These are phyloP conservation scores for Catostomus latipinnis DNA, from an alignment of 2,797 vertebrate species.

Conservation along the genomic window DNA sequence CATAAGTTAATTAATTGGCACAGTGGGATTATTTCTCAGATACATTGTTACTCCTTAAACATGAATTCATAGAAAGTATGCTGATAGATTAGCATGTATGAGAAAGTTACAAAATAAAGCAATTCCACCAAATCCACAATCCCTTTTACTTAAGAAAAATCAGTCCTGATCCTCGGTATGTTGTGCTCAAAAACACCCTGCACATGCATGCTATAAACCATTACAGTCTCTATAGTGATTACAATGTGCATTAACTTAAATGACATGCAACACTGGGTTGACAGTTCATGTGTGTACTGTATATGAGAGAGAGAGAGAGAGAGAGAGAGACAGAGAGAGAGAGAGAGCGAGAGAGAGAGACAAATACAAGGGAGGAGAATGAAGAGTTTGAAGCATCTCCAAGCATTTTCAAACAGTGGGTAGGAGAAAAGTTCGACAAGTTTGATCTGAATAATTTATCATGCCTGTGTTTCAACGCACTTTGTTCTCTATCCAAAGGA, in stretches of 20 bases:
- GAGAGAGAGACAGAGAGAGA: conserved; percentile 47
- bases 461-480: conserved; percentile 71
- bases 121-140: background rate
- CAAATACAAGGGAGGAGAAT: conserved; percentile 54
- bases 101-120: background rate
- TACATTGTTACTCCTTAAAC: background rate
- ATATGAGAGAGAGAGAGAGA: conserved; percentile 8
- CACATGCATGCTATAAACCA: background rate
- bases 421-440: conserved; percentile 66
- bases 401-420: conserved; percentile 64
- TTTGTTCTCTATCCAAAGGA: conserved; percentile 80
- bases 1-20: background rate
- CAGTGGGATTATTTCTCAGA: background rate
- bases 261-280: background rate
- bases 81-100: background rate
- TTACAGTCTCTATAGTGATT: conserved; percentile 5
- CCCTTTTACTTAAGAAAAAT: background rate
- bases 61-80: too few relatives aligned
- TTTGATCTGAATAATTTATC: conserved; percentile 81
- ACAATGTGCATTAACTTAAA: conserved; percentile 1
- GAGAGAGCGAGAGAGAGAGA: conserved; percentile 20
- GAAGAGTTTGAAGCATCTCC: conserved; percentile 66
- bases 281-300: background rate
- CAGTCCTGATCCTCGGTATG: background rate
- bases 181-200: background rate